Evolutionary conservation across 2,797 vertebrate genomes (phyloP), one percentile per base, ranked within the genome.

Genomic region (Pogonophryne albipinna): DNA sequence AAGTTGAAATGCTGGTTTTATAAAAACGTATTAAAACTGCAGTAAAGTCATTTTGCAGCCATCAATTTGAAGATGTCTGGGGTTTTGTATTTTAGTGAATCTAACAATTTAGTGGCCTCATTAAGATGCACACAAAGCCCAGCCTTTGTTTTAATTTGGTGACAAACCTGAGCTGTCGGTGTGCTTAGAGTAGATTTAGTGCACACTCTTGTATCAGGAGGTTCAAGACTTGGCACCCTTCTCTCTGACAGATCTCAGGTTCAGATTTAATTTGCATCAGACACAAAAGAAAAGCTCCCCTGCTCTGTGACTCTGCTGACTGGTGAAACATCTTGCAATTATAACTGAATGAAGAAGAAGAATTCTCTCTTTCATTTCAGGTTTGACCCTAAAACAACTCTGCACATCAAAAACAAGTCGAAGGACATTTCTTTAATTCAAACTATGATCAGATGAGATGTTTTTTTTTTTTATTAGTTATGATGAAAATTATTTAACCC

Each of bases 31-130:
- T 94, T 86, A 87, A 92, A 94, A 93, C 85, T 92, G 92, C 92
- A 93, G 94, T 93, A 89, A 94, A 93, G 79, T 90, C 75, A 59
- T 76, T 90, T 93, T 92, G 91, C 93, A 92, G 94, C 86, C 85
- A 90, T 88, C 57, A 41, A 83, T 84, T 83, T 45, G 76, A 91
- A 74, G 81, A 89, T 83, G 89, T 90, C 74, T 90, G 78, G 77
- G 87, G 76, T 92, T 91, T 89, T 86, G 70, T 87, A 87, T 91
- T 88, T 84, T 76, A 80, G 76, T 80, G 27, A 42, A 60, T 77
- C 74, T 31, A 31, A 78, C 66, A 78, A 74, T 64, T 81, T 57
- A 56, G 73, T 60, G 46, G 71, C 72, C 72, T 73, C 49, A 0
- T 71, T 71, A 34, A 31, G 51, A 67, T 49, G 66, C 68, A 46